A percentile compares a stretch with the other conserved stretches of the same genome.
Conservation (phyloP, 2,888 invertebrate species). For the Latheticus oryzae region DNA sequence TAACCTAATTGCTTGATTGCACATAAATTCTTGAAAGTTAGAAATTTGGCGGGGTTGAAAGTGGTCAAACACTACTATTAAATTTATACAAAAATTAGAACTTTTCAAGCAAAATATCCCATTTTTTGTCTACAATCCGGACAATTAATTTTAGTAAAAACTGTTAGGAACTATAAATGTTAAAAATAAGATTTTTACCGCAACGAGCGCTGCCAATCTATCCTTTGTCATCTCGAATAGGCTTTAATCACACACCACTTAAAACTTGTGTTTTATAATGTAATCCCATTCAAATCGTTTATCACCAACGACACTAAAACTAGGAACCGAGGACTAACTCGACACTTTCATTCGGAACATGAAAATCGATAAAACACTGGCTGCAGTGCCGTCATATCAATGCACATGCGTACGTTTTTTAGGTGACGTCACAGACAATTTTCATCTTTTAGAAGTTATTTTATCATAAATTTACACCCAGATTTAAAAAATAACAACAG, state of each 20-base stretch:
- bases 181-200: constrained; percentile 70
- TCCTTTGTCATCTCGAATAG: constrained; percentile 90
- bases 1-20: constrained; percentile 55
- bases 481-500: constrained; percentile 38
- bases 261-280: constrained; percentile 76
- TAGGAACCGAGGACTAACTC: constrained; percentile 79
- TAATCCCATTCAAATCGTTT: constrained; percentile 83
- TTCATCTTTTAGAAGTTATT: constrained; percentile 3
- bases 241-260: constrained; percentile 74
- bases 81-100: no score
- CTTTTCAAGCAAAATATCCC: no score
- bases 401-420: constrained; percentile 67
- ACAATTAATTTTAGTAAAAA: constrained; percentile 15
- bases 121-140: no score
- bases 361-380: constrained; percentile 85
- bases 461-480: constrained; percentile 1
- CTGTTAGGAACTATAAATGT: no score
- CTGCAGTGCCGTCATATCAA: constrained; percentile 71
- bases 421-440: constrained; percentile 60
- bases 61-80: no score
- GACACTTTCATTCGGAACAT: constrained; percentile 46
- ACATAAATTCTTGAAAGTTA: not conserved
- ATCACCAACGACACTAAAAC: constrained; percentile 74
- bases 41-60: constrained; percentile 9
- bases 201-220: constrained; percentile 96